phyloP scores from a whole-genome alignment of 2,888 invertebrate species.

The Clanis bilineata region DNA sequence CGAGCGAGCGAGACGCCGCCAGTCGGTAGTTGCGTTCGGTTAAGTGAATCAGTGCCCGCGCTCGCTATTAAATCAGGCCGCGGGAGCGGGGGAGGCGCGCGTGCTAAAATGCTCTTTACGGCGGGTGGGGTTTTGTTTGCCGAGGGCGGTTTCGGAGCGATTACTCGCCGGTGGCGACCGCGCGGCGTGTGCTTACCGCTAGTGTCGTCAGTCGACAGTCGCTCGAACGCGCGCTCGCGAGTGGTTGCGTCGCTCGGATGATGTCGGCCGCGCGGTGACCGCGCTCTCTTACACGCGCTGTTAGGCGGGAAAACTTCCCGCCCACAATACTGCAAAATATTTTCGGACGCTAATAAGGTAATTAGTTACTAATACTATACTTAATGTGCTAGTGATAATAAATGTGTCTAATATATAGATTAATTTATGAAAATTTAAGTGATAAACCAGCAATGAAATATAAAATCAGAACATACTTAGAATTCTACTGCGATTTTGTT shows the following conservation, averaged over 20 bases:
- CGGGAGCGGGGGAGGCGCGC: slow-evolving; percentile 69
- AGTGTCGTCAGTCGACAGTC: too few relatives aligned
- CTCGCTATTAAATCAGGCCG: slow-evolving; percentile 75
- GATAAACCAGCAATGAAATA: not conserved
- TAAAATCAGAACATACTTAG: too few relatives aligned
- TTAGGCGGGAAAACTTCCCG: slow-evolving; percentile 79
- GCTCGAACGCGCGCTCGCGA: slow-evolving; percentile 53
- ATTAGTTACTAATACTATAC: slow-evolving; percentile 24
- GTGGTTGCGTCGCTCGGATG: slow-evolving; percentile 53
- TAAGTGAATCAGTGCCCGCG: slow-evolving; percentile 83
- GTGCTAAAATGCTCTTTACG: slow-evolving; percentile 79
- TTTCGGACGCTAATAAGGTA: slow-evolving; percentile 83
- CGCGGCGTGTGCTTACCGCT: slow-evolving; percentile 30
- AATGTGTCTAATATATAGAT: not conserved
- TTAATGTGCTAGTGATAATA: not conserved
- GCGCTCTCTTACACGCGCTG: slow-evolving; percentile 61
- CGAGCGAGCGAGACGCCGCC: slow-evolving; percentile 65
- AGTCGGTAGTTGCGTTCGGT: slow-evolving; percentile 75
- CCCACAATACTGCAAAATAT: slow-evolving; percentile 76
- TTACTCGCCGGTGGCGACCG: slow-evolving; percentile 53
- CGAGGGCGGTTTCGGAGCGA: slow-evolving; percentile 77
- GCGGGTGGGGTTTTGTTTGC: slow-evolving; percentile 80
- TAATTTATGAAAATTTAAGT: slow-evolving; percentile 5
- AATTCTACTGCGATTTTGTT: too few relatives aligned
- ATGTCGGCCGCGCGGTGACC: slow-evolving; percentile 73